Evolutionary conservation across 2,113 vertebrate genomes (phyloP), one percentile per base, ranked within the genome.

Genomic region (Semnornis frantzii): DNA sequence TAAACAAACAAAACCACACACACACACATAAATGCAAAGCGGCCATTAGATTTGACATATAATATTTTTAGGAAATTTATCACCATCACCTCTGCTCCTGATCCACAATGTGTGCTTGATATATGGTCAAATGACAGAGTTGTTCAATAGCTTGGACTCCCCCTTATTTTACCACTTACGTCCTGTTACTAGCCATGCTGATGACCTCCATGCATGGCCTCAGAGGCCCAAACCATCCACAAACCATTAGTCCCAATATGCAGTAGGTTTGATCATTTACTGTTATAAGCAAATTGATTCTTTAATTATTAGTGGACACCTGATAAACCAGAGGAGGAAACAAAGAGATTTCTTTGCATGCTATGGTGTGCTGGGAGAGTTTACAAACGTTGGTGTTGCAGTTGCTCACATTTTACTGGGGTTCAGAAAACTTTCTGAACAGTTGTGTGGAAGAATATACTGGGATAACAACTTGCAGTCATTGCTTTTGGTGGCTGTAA

Each of bases 211-310:
- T n/a, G 23, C 19, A 8, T 34, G 34, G 14, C n/a, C 9, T 88
- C 4, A 25, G 9, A 20, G 28, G 16, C 19, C 88, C 15, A 54
- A 84, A 69, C 6, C 20, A 68, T 48, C 27, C 14, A 8, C 44
- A 46, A 46, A 19, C 6, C 0, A 0, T 31, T 72, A 24, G 17
- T 68, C 19, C 17, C 1, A 42, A 0, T 18, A n/a, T 4, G 12
- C 33, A 84, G 20, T 12, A 58, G 12, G 18, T 83, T 42, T 90
- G 37, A 46, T n/a, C 21, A 20, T 63, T 65, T 79, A 27, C 19
- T 12, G 7, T 44, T 69, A 15, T 18, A 92, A 92, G 23, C 25
- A 90, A 90, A 73, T 3, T 3, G 25, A 5, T 33, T 68, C 6
- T 82, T 81, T 57, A 80, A 58, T 78, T 28, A 30, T 63, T 20